A percentile compares a stretch with the other conserved stretches of the same genome.
phyloP scores from a whole-genome alignment of 2,888 invertebrate species.

The Ophion obscuratus region DNA sequence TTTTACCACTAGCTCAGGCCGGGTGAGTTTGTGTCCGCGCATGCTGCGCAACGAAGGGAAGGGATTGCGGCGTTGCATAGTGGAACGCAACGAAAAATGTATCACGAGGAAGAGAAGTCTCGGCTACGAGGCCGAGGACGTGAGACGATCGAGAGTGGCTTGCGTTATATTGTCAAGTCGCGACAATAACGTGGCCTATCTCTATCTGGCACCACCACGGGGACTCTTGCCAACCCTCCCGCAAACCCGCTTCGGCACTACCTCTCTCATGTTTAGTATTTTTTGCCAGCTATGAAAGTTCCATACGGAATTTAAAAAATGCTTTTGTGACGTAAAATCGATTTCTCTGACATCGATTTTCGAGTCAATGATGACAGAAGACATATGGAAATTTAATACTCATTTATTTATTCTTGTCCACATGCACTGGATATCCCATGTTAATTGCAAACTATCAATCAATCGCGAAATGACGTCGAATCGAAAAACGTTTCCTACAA shows the following conservation, averaged over 20 bases:
- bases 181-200: slow-evolving; percentile 83
- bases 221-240: slow-evolving; percentile 74
- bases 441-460: too few species aligned
- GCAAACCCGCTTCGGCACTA: slow-evolving; percentile 52
- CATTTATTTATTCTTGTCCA: too few species aligned
- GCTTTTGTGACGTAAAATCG: slow-evolving; percentile 15
- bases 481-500: too few species aligned
- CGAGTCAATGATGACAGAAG: background rate
- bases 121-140: slow-evolving; percentile 67
- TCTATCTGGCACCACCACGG: slow-evolving; percentile 74
- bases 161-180: slow-evolving; percentile 82
- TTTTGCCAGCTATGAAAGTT: slow-evolving; percentile 34
- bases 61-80: background rate
- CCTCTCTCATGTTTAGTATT: slow-evolving; percentile 39
- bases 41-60: background rate
- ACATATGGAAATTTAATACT: too few species aligned
- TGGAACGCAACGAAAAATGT: slow-evolving; percentile 48
- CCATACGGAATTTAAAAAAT: slow-evolving; percentile 38
- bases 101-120: slow-evolving; percentile 65
- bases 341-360: slow-evolving; percentile 1
- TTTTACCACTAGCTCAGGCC: background rate
- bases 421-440: too few species aligned
- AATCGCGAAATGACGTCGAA: too few species aligned
- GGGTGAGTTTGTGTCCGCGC: background rate
- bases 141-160: slow-evolving; percentile 74